phyloP scores from a whole-genome alignment of 2,888 invertebrate species.

The Drosophila formosana region DNA sequence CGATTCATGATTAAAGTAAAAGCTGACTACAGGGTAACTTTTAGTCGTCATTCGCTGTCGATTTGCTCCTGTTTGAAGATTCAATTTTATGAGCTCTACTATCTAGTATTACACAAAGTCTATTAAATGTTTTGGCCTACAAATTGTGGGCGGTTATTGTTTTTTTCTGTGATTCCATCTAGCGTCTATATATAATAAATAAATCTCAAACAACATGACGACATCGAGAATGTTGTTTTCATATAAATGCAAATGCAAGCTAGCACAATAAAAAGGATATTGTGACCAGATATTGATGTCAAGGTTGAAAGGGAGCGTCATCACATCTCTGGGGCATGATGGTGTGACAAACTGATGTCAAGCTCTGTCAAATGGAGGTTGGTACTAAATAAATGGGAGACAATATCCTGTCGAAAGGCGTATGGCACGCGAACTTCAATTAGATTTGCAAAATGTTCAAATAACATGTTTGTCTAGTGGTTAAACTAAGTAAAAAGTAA shows the following conservation, averaged over 20 bases:
- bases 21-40: neutral
- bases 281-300: slow-evolving; percentile 42
- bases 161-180: slow-evolving; percentile 53
- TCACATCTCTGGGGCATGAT: slow-evolving; percentile 13
- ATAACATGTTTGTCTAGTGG: slow-evolving; percentile 19
- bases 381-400: slow-evolving; percentile 10
- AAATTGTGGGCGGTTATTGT: slow-evolving; percentile 70
- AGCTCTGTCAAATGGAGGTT: slow-evolving; percentile 7
- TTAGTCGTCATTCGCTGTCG: neutral
- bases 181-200: slow-evolving; percentile 11
- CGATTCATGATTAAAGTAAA: too few relatives aligned
- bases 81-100: slow-evolving; percentile 62
- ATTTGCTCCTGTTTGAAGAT: slow-evolving; percentile 43
- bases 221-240: slow-evolving; percentile 43
- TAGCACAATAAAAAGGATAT: slow-evolving; percentile 49
- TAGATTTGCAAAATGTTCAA: slow-evolving; percentile 36
- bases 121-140: slow-evolving; percentile 62
- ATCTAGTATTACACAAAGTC: slow-evolving; percentile 64
- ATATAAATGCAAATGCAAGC: slow-evolving; percentile 9
- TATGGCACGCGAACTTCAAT: slow-evolving; percentile 54
- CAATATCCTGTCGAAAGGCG: slow-evolving; percentile 12
- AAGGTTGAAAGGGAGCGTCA: slow-evolving; percentile 49
- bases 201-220: slow-evolving; percentile 46
- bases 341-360: slow-evolving; percentile 22
- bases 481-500: neutral